These are phyloP conservation scores for Dryococelus australis DNA, from an alignment of 2,888 invertebrate genomes.

Conservation along the genomic window DNA sequence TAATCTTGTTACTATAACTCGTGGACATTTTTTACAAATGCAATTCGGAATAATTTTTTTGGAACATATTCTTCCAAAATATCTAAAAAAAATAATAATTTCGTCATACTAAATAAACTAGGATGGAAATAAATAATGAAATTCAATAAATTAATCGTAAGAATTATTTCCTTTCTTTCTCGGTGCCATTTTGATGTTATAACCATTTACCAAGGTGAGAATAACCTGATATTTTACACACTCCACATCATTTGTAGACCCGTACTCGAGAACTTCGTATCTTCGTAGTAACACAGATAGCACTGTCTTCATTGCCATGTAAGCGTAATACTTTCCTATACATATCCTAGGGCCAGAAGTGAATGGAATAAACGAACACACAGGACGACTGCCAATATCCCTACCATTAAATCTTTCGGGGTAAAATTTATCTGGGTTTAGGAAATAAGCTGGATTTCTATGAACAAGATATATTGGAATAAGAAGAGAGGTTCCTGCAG, in stretches of 20 bases:
- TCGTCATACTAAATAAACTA: too few species aligned
- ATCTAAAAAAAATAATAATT: too few species aligned
- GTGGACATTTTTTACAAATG: too few species aligned
- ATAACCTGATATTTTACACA: neutral
- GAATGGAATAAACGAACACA: neutral
- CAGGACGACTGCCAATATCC: neutral
- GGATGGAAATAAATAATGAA: too few species aligned
- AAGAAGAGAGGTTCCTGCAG: neutral
- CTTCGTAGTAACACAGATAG: neutral
- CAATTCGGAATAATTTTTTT: too few species aligned
- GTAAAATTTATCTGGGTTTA: neutral
- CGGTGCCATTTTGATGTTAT: neutral
- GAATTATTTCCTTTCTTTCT: neutral
- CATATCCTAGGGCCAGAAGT: neutral
- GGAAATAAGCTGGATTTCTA: neutral
- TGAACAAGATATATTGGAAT: neutral
- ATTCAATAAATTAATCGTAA: too few species aligned
- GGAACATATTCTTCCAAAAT: too few species aligned
- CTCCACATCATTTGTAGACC: neutral
- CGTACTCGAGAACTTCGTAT: neutral
- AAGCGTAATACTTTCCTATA: neutral
- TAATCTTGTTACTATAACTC: too few species aligned
- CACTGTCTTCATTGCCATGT: neutral
- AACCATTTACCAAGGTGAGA: neutral
- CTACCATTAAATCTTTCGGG: neutral